phyloP scores from a whole-genome alignment of 2,888 invertebrate species.

The Latrodectus hesperus region DNA sequence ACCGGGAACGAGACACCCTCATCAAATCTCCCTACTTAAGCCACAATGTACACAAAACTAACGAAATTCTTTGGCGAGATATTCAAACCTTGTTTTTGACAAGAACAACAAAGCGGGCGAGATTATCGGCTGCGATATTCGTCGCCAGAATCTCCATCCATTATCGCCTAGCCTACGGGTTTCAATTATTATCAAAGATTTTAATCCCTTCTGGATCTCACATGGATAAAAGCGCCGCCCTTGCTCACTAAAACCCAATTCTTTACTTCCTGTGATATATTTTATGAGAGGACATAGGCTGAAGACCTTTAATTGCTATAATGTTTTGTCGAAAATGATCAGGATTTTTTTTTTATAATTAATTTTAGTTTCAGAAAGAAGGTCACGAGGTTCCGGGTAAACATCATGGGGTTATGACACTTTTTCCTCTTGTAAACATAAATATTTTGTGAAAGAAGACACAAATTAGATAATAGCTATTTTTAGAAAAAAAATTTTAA shows the following conservation, averaged over 20 bases:
- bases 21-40: conserved; percentile 14
- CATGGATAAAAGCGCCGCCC: not conserved
- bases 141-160: conserved; percentile 18
- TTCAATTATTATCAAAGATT: conserved; percentile 46
- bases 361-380: too few relatives aligned
- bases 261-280: too few relatives aligned
- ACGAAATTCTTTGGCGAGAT: conserved; percentile 9
- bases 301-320: too few relatives aligned
- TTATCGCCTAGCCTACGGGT: conserved; percentile 38
- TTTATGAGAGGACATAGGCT: too few relatives aligned
- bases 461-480: too few relatives aligned
- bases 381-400: too few relatives aligned
- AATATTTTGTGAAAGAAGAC: too few relatives aligned
- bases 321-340: too few relatives aligned
- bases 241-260: not conserved
- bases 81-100: conserved; percentile 50
- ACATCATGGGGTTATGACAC: too few relatives aligned
- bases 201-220: conserved; percentile 21
- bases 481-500: too few relatives aligned
- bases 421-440: too few relatives aligned
- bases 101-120: conserved; percentile 48
- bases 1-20: not conserved
- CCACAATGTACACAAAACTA: conserved; percentile 49
- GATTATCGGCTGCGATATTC: conserved; percentile 15
- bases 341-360: too few relatives aligned